Evolutionary conservation across 1,140 invertebrate genomes (phyloP).

Genomic region (Chlorops oryzae): DNA sequence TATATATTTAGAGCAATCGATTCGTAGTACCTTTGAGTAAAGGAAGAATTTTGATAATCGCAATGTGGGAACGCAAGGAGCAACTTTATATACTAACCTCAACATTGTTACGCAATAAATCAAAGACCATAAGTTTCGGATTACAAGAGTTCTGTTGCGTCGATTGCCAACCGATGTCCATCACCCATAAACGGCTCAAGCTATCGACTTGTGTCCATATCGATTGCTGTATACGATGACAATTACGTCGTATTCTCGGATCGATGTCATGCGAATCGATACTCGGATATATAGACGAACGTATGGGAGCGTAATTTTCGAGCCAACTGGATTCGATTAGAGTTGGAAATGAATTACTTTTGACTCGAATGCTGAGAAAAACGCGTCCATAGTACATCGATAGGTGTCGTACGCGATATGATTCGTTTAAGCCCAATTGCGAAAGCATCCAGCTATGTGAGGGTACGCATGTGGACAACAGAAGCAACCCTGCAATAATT

Average conservation of each 20-base stretch:
- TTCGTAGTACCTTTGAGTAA: constrained; percentile 24
- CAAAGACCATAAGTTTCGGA: constrained; percentile 38
- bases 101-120: constrained; percentile 34
- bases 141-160: constrained; percentile 16
- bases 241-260: constrained; percentile 23
- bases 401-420: constrained; percentile 38
- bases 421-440: constrained; percentile 31
- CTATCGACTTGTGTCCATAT: constrained; percentile 40
- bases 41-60: not conserved
- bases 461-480: too few relatives aligned
- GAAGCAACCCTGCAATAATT: not conserved
- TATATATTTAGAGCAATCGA: constrained; percentile 32
- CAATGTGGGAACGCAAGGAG: not conserved
- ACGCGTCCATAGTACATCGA: constrained; percentile 37
- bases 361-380: constrained; percentile 35
- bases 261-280: constrained; percentile 25
- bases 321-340: constrained; percentile 42
- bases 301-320: constrained; percentile 29
- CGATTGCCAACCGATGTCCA: constrained; percentile 30
- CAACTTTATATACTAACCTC: constrained; percentile 13
- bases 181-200: constrained; percentile 35
- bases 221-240: constrained; percentile 31
- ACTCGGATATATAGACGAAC: constrained; percentile 30
- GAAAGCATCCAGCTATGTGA: constrained; percentile 23
- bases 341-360: constrained; percentile 28